Base-by-base conservation (phyloP, 1,140 invertebrate species). In the Lanistes nyassanus region DNA sequence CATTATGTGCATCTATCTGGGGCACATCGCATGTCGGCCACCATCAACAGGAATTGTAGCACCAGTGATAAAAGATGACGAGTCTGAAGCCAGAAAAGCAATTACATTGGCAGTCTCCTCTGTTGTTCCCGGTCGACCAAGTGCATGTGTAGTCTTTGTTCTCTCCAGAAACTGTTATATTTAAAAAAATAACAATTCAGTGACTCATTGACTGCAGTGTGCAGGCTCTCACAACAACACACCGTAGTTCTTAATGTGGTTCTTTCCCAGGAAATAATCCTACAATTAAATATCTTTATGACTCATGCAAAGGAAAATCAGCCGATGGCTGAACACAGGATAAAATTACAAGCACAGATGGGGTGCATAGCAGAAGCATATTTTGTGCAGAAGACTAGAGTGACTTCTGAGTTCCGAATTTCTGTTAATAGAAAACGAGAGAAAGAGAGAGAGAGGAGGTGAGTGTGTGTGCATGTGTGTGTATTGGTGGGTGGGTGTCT, bases 41-140 rank as follows among this genome's bases (percentile, higher is more conserved):
- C 96, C 96, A 90, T 97, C 95, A 6, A 97, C 93, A 7, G 94
- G 92, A n/a, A 96, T 79, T 67, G 91, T 93, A 11, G 91, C 93
- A 29, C 95, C 96, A 60, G 95, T 96, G 26, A 94, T 94, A 81
- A 95, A 96, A 76, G 92, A 94, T 19, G 95, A 92, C 76, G 92
- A 90, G 58, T 94, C 92, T 62, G 94, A 95, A 1, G 95, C 95
- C 39, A 97, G 87, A 87, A 96, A 97, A 23, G 93, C 93, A 81
- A 97, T 95, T 1, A 93, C 90, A 39, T 92, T 91, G 2, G 95
- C 95, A 4, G 96, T 94, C 90, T 97, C 95, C 1, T 92, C 89
- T 11, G 92, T 90, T 71, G 93, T 87, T 13, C 95, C 95, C 2
- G 93, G 90, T 58, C 95, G 91, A 26, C 94, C 94, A n/a, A 97